Percentiles rank a stretch among this genome's conserved stretches.
These are phyloP conservation scores for Aphis craccivora DNA, from an alignment of 1,140 invertebrate species.

Conservation along the genomic window DNA sequence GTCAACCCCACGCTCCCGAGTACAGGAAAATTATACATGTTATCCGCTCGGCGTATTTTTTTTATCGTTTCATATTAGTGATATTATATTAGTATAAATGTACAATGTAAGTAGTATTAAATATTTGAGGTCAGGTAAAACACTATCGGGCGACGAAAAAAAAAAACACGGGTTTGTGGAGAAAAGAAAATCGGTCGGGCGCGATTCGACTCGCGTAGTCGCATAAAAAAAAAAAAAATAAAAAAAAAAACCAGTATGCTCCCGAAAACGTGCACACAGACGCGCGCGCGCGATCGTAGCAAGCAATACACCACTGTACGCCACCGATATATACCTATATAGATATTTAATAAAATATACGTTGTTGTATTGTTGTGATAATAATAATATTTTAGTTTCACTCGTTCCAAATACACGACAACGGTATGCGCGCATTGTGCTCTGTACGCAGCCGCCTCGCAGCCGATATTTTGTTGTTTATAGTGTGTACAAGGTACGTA, in stretches of 20 bases:
- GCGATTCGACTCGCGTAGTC: background rate
- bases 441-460: background rate
- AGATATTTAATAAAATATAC: slow-evolving; percentile 4
- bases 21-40: no score
- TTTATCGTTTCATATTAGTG: no score
- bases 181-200: background rate
- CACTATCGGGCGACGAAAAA: background rate
- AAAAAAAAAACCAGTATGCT: background rate
- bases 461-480: background rate
- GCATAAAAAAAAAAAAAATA: background rate
- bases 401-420: background rate
- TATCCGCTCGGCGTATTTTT: no score
- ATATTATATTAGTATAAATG: no score
- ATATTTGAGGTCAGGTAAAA: background rate
- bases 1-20: no score
- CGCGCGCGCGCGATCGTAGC: background rate
- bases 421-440: background rate
- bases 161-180: background rate
- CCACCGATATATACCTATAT: background rate
- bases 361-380: background rate
- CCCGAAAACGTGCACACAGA: background rate
- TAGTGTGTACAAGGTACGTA: background rate
- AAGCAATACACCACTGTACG: background rate
- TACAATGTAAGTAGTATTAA: no score
- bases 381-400: background rate